Percentiles rank a stretch among this genome's conserved stretches.
Evolutionary conservation across 2,888 invertebrate genomes (phyloP).

Genomic region (Seira ritae): DNA sequence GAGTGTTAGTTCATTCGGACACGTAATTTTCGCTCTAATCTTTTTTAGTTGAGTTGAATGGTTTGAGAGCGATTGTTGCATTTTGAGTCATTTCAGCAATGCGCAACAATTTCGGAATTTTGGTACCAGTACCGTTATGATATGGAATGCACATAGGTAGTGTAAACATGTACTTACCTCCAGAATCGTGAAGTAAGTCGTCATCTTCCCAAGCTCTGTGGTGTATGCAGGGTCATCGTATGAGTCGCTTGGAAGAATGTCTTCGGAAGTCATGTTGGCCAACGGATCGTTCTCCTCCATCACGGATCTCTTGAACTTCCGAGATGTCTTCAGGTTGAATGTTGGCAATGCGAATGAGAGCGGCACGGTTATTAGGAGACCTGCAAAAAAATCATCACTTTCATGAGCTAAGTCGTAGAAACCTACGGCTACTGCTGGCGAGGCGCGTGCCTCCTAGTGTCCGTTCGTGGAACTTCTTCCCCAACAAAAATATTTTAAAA

Average conservation of each 20-base stretch:
- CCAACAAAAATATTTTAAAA: no score
- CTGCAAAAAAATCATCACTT: constrained; percentile 49
- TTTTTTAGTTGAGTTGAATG: no score
- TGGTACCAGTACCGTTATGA: no score
- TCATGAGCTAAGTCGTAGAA: no score
- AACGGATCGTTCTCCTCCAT: constrained; percentile 60
- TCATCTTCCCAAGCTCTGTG: constrained; percentile 71
- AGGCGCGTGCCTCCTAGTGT: neutral
- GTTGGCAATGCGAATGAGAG: constrained; percentile 73
- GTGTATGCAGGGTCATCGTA: constrained; percentile 73
- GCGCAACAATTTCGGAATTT: no score
- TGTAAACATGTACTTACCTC: constrained; percentile 71
- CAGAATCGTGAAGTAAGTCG: constrained; percentile 72
- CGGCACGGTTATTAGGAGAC: constrained; percentile 71
- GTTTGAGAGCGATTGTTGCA: no score
- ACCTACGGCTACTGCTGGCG: neutral
- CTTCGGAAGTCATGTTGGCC: constrained; percentile 72
- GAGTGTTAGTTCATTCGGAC: no score
- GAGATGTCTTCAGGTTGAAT: constrained; percentile 71
- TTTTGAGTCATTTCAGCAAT: no score
- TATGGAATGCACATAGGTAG: no score
- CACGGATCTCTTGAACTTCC: constrained; percentile 68
- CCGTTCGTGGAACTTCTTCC: neutral
- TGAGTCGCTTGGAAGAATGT: constrained; percentile 70
- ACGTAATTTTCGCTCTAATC: no score